A percentile compares a stretch with the other conserved stretches of the same genome.
These are phyloP conservation scores for Euura lappo DNA, from an alignment of 1,140 invertebrate genomes.

Conservation along the genomic window DNA sequence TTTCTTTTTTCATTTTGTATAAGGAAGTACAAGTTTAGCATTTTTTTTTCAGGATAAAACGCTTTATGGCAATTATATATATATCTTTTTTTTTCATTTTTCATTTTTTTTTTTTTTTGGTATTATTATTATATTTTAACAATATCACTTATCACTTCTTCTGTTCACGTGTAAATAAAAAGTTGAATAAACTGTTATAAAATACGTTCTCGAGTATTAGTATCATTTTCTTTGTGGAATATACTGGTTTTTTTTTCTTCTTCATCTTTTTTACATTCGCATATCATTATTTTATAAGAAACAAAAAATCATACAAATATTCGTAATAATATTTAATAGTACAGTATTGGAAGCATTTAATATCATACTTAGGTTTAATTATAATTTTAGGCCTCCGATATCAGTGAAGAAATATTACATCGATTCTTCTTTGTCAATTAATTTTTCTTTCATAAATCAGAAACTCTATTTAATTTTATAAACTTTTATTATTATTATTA, in stretches of 20 bases:
- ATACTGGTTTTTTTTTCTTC: constrained; percentile 23
- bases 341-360: constrained; percentile 60
- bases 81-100: neutral
- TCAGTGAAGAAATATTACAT: constrained; percentile 33
- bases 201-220: constrained; percentile 62
- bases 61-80: constrained; percentile 28
- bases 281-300: constrained; percentile 12
- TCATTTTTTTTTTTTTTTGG: constrained; percentile 21
- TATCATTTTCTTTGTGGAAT: constrained; percentile 43
- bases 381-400: constrained; percentile 35
- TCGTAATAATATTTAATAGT: constrained; percentile 44
- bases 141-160: constrained; percentile 62
- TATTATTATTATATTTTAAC: constrained; percentile 50
- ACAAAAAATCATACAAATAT: constrained; percentile 56
- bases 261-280: neutral
- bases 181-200: constrained; percentile 62
- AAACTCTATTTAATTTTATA: neutral
- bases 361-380: constrained; percentile 36
- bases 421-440: neutral
- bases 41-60: constrained; percentile 31
- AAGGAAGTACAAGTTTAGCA: constrained; percentile 51
- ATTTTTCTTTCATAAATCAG: neutral
- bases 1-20: constrained; percentile 30
- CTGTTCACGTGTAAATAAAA: constrained; percentile 58
- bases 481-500: no score